Base-by-base conservation (phyloP, 1,140 invertebrate species). In the Drosophila jambulina region DNA sequence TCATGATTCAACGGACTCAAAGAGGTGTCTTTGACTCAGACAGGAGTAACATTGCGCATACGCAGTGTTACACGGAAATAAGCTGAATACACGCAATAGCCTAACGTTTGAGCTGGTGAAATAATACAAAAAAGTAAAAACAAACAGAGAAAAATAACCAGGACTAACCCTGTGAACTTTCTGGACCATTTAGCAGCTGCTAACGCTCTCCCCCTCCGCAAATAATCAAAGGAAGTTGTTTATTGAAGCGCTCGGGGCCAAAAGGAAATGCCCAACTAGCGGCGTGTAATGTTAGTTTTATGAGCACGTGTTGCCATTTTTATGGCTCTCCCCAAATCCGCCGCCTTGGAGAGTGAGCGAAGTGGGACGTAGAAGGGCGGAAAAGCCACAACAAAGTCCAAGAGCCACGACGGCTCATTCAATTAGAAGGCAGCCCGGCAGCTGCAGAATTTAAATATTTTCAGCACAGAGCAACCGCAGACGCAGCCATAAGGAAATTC, bases 241-340 rank as follows among this genome's bases (percentile, higher is more conserved):
- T 80, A 77, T 81, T 76, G 45, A 54, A 51, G 62, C 63, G 59
- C 36, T 48, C 38, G 43, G 57, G 21, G 53, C 34, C 29, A 43
- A 53, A 48, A 43, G 57, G 54, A 57, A 71, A 48, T 38, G 68
- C 49, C 40, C 60, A 45, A 70, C 70, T 43, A 53, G 61, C 60
- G 75, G 75, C 74, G n/a, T 78, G 75, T 70, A 78, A 78, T 78
- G 72, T 64, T 77, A 67, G 77, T 83, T 80, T 83, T 84, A 84
- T 76, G 75, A 64, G 64, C 60, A 78, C 75, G 75, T 78, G 75
- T 78, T 78, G 75, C 75, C 75, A 78, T 78, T 78, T 78, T 78
- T 78, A 78, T 78, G 75, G 75, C 40, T 56, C 49, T 42, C n/a
- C 62, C 72, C 25, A 40, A 56, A 40, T 57, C 43, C 48, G 25